Conservation (phyloP, 2,797 vertebrate genomes). For the Anableps anableps region DNA sequence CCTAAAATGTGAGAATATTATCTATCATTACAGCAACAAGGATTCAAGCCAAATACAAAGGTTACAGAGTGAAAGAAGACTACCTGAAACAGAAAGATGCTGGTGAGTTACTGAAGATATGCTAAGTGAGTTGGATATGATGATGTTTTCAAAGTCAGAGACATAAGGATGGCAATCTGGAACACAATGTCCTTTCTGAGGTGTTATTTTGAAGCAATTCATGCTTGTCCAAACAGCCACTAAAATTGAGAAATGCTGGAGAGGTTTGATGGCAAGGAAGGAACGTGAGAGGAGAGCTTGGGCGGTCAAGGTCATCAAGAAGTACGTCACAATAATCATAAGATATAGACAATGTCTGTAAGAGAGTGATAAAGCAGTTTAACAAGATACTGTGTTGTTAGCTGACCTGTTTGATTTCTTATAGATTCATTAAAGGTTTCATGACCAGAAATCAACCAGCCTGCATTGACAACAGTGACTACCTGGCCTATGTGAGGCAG, state of each 20-base stretch:
- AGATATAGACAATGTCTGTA: background rate
- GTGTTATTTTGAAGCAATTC: background rate
- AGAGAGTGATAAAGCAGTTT: background rate
- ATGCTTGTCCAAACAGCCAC: slow-evolving; percentile 81
- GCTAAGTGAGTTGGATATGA: too few relatives aligned
- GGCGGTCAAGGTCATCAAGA: slow-evolving; percentile 89
- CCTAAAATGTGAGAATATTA: background rate
- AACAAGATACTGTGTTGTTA: background rate
- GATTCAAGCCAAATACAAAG: slow-evolving; percentile 95
- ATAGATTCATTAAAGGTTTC: slow-evolving; percentile 93
- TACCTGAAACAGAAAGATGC: slow-evolving; percentile 87
- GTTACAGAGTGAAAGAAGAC: slow-evolving; percentile 84
- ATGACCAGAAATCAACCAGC: slow-evolving; percentile 87
- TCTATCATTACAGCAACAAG: slow-evolving; percentile 82
- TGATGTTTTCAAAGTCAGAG: background rate
- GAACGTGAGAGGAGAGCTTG: slow-evolving; percentile 86
- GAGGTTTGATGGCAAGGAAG: slow-evolving; percentile 86
- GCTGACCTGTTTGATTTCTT: background rate
- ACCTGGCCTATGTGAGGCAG: slow-evolving; percentile 84
- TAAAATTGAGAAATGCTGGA: slow-evolving; percentile 92
- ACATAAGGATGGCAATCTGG: background rate
- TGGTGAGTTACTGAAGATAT: slow-evolving; percentile 73
- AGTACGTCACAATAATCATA: slow-evolving; percentile 72
- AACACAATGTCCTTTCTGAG: background rate
- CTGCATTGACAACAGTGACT: slow-evolving; percentile 83